Percentiles rank a stretch among this genome's conserved stretches.
Conservation (phyloP, 2,113 vertebrate species). For the Delphinapterus leucas region DNA sequence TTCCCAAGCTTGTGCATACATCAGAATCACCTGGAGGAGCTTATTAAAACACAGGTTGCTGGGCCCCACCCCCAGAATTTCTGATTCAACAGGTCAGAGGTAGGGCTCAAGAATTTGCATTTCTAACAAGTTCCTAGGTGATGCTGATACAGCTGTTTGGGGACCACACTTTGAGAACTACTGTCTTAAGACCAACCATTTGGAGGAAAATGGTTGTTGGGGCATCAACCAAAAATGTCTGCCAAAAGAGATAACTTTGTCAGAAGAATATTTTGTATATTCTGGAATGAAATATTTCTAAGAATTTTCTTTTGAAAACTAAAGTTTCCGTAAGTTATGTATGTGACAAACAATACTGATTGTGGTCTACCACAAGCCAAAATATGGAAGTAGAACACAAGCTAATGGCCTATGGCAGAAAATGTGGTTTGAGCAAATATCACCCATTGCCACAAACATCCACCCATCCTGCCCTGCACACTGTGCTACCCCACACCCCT, state of each 20-base stretch:
- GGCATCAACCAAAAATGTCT: background rate
- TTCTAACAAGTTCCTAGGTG: background rate
- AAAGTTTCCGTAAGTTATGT: background rate
- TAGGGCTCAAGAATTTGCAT: background rate
- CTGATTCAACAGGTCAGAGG: background rate
- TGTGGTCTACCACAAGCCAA: conserved; percentile 18
- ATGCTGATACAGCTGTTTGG: background rate
- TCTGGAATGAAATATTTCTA: background rate
- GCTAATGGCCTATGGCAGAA: conserved; percentile 17
- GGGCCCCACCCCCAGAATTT: background rate
- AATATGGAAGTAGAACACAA: conserved; percentile 7
- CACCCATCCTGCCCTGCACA: conserved; percentile 15
- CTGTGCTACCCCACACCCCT: background rate
- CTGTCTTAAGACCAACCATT: background rate
- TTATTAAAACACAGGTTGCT: background rate
- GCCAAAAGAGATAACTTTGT: background rate
- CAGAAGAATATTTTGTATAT: background rate
- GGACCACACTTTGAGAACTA: background rate
- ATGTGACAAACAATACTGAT: conserved; percentile 9
- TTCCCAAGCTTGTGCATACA: background rate
- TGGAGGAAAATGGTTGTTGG: background rate
- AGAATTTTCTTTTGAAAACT: conserved; percentile 42
- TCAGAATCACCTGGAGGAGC: background rate
- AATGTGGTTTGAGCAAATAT: conserved; percentile 56
- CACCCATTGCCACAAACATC: conserved; percentile 38